phyloP scores from a whole-genome alignment of 2,113 vertebrate species.

The Geothlypis trichas region DNA sequence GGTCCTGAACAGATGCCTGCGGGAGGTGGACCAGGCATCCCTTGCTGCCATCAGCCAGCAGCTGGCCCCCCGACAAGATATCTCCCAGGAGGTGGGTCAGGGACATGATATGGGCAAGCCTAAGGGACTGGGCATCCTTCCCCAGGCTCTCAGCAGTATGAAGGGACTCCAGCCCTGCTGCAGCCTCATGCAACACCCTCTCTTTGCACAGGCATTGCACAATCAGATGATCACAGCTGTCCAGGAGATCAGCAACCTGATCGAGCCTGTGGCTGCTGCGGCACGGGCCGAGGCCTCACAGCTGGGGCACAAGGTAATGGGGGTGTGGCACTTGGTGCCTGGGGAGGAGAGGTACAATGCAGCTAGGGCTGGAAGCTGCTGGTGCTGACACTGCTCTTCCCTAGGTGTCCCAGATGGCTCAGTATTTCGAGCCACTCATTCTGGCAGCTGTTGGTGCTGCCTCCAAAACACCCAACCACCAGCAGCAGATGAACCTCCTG shows the following conservation, averaged over 20 bases:
- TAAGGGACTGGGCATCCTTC: fast-evolving
- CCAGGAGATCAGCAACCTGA: constrained; percentile 94
- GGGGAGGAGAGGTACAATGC: neutral
- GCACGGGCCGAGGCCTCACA: constrained; percentile 92
- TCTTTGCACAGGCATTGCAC: constrained; percentile 84
- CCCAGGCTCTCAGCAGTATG: fast-evolving
- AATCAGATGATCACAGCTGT: constrained; percentile 97
- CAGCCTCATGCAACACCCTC: neutral
- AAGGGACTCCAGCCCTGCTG: neutral
- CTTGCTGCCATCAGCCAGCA: constrained; percentile 96
- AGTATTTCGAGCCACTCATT: constrained; percentile 95
- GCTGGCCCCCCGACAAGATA: constrained; percentile 89
- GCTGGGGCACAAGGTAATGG: constrained; percentile 92
- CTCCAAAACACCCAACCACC: constrained; percentile 93
- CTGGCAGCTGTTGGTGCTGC: constrained; percentile 90
- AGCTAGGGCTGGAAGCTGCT: neutral
- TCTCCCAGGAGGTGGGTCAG: constrained; percentile 89
- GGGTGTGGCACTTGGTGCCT: fast-evolving
- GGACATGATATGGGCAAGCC: neutral
- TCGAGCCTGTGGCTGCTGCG: constrained; percentile 89
- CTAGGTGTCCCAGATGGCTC: constrained; percentile 97
- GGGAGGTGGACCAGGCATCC: constrained; percentile 95
- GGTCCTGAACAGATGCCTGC: constrained; percentile 88
- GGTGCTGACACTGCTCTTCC: neutral
- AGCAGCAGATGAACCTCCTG: constrained; percentile 98